Conservation (phyloP, 2,888 invertebrate genomes). For the Tolmerus cingulatus region DNA sequence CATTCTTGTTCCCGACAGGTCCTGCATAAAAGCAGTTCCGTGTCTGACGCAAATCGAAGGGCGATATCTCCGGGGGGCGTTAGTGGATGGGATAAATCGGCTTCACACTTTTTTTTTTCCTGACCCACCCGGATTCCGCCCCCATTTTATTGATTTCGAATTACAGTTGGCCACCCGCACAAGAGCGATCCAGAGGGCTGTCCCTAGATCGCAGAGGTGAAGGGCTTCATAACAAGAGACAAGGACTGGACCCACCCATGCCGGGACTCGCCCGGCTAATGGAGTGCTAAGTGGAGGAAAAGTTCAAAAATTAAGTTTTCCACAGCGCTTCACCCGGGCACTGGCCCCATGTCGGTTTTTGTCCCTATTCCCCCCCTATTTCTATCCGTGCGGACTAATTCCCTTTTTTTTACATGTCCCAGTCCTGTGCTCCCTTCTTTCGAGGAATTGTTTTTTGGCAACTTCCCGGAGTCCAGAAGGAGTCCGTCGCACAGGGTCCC, state of each 20-base stretch:
- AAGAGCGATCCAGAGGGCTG: not conserved
- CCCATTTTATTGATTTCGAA: constrained; percentile 19
- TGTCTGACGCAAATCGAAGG: constrained; percentile 14
- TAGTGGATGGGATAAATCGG: not conserved
- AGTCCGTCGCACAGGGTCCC: not conserved
- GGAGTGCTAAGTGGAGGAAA: constrained; percentile 21
- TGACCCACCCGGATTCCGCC: not conserved
- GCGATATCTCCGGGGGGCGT: not conserved
- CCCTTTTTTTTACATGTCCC: not conserved
- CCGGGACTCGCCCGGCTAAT: not conserved
- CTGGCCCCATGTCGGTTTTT: not conserved
- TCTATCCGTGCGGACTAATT: not conserved
- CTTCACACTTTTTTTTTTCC: not conserved
- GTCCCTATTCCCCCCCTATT: not conserved
- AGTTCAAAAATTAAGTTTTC: constrained; percentile 33
- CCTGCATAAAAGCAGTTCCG: constrained; percentile 33
- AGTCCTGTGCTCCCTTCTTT: not conserved
- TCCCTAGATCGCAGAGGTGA: not conserved
- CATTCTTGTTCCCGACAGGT: constrained; percentile 23
- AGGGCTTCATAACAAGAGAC: not conserved
- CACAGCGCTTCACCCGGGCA: not conserved
- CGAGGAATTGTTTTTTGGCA: not conserved
- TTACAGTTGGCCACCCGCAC: constrained; percentile 14
- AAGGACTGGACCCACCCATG: not conserved
- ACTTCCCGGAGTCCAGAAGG: not conserved